Percentiles rank a stretch among this genome's conserved stretches.
phyloP scores from a whole-genome alignment of 2,113 vertebrate species.

The Cyprinodon variegatus region DNA sequence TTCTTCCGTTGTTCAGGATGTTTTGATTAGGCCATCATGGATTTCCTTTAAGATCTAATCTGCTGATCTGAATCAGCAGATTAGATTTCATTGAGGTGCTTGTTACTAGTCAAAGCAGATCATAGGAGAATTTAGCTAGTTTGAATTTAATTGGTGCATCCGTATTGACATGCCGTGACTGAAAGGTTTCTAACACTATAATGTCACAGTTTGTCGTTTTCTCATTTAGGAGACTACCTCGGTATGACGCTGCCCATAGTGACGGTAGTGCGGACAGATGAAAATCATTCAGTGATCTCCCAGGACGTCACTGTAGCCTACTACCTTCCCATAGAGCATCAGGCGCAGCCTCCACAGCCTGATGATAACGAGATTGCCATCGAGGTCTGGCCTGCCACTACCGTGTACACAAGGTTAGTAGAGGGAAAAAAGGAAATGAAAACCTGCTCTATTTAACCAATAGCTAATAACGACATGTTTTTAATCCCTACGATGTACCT shows the following conservation, averaged over 20 bases:
- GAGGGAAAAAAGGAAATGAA: not conserved
- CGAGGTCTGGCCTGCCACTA: slow-evolving; percentile 85
- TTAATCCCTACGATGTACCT: not conserved
- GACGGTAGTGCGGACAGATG: slow-evolving; percentile 84
- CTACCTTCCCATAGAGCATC: slow-evolving; percentile 82
- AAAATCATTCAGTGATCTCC: slow-evolving; percentile 66
- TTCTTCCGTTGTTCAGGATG: too few relatives aligned
- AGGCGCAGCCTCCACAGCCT: slow-evolving; percentile 83
- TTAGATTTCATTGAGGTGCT: not conserved
- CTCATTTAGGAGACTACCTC: slow-evolving; percentile 77
- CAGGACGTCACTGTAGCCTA: slow-evolving; percentile 84
- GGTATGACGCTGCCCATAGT: slow-evolving; percentile 89
- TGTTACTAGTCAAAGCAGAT: not conserved
- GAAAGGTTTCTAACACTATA: too few relatives aligned
- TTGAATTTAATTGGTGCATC: not conserved
- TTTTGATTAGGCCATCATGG: too few relatives aligned
- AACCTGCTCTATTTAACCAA: not conserved
- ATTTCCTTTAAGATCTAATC: too few relatives aligned
- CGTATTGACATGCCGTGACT: too few relatives aligned
- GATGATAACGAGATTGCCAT: slow-evolving; percentile 81
- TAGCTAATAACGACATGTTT: not conserved
- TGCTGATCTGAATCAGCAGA: too few relatives aligned
- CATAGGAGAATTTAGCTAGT: not conserved
- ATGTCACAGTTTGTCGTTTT: too few relatives aligned
- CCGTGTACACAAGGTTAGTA: slow-evolving; percentile 84